Evolutionary conservation across 1,140 invertebrate species (phyloP).

Genomic region (Oedothorax gibbosus): DNA sequence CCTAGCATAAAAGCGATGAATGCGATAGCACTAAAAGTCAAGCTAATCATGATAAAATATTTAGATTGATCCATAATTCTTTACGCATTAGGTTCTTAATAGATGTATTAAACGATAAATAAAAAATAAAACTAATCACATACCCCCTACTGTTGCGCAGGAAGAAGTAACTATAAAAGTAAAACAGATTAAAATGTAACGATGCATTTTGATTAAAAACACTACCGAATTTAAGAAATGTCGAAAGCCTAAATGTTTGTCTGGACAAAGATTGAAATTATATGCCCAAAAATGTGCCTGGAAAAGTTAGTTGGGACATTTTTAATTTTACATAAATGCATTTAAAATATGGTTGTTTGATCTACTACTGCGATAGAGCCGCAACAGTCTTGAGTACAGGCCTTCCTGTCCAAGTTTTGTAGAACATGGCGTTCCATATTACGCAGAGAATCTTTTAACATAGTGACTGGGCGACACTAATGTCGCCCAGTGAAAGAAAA

Average conservation of each 20-base stretch:
- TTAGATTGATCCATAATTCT: background rate
- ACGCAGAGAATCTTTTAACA: no score
- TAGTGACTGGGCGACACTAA: no score
- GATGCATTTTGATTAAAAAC: background rate
- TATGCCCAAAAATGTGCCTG: no score
- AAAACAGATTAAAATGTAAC: background rate
- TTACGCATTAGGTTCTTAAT: background rate
- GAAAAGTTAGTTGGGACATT: no score
- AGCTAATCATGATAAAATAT: background rate
- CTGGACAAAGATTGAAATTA: no score
- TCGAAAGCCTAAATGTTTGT: background rate
- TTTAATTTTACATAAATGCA: no score
- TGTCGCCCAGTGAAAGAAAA: no score
- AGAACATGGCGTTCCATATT: no score
- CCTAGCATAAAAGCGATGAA: background rate
- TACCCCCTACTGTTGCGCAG: conserved; percentile 29
- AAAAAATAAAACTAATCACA: background rate
- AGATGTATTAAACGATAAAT: background rate
- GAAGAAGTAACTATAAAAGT: background rate
- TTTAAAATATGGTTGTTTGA: no score
- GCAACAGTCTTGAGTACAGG: no score
- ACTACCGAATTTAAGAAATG: background rate
- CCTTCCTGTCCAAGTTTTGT: no score
- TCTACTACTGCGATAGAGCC: no score
- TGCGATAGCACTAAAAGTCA: background rate